Base-by-base conservation (phyloP, 2,888 invertebrate genomes). In the Pristionchus exspectatus region DNA sequence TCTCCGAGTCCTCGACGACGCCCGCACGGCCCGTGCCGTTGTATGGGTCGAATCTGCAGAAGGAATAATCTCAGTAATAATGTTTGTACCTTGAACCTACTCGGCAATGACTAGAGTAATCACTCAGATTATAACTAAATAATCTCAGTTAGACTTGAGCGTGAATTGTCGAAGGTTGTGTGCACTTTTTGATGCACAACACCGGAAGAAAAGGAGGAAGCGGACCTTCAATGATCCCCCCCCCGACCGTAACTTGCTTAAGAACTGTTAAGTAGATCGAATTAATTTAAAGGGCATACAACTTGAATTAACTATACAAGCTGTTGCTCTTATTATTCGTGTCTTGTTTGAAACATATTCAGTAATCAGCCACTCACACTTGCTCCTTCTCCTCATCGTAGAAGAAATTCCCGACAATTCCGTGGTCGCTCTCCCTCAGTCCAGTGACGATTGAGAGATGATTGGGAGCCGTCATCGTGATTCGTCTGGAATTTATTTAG, bases 391-490 rank as follows among this genome's bases (percentile, higher is more conserved):
- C 30, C 24, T 87, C 87, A 30, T 89, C 89, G 33, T 72, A 89
- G 89, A 89, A 89, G 59, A 81, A 85, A 33, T 89, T 89, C 54
- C 85, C 89, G 0, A 89, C 89, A 27, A 89, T 89, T 12, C 89
- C 89, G 72, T 89, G 89, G 4, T 54, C 54, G 18, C n/a, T 81
- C 85, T 89, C 69, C 30, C 24, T 38, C 85, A 85, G 18, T 14
- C 85, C 85, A 72, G 85, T 89, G 33, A 89, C 74, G 50, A 89
- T 89, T 2, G 44, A 66, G 50, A 85, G 24, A 38, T 89, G 89
- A 38, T 89, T 89, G 30, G 89, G 83, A 21, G 89, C 89, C 1
- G 89, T 89, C 87, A 89, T 92, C 33, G 93, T 92, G 27, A 87
- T 87, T 27, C 87, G 38, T 30, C 87, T 87, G 85, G 27, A 84